These are phyloP conservation scores for Glaucidium brasilianum DNA, from an alignment of 2,113 vertebrate genomes.

Conservation along the genomic window DNA sequence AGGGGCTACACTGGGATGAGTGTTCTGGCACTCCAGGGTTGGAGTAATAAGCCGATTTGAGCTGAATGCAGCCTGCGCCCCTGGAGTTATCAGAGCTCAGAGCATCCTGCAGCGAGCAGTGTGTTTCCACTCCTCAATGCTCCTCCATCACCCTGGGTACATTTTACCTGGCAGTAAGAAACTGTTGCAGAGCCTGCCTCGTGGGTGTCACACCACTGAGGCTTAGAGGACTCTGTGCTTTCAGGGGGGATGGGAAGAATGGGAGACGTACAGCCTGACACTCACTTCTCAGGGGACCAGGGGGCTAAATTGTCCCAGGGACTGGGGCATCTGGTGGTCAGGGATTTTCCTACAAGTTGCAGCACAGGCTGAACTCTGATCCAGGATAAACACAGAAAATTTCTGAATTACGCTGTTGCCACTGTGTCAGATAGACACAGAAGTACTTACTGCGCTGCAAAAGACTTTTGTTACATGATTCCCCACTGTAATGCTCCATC, in stretches of 20 bases:
- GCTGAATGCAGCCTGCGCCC: neutral
- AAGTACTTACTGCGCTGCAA: neutral
- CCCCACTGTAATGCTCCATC: neutral
- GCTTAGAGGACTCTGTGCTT: neutral
- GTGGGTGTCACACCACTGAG: neutral
- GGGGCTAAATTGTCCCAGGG: neutral
- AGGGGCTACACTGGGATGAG: neutral
- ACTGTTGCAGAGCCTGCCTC: neutral
- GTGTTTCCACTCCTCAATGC: neutral
- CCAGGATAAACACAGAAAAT: neutral
- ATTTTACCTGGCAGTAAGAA: neutral
- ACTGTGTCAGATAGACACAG: neutral
- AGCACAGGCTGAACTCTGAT: neutral
- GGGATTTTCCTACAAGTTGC: neutral
- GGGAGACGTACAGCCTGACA: neutral
- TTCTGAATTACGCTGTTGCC: neutral
- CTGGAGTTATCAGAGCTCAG: neutral
- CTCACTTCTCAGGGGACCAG: neutral
- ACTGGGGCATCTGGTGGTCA: neutral
- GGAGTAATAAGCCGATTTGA: neutral
- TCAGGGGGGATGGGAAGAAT: neutral
- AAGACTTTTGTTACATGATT: neutral
- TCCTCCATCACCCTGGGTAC: neutral
- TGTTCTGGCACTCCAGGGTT: neutral
- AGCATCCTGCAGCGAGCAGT: neutral